Conservation (phyloP, 1,140 invertebrate genomes). For the Glossosoma conforme region DNA sequence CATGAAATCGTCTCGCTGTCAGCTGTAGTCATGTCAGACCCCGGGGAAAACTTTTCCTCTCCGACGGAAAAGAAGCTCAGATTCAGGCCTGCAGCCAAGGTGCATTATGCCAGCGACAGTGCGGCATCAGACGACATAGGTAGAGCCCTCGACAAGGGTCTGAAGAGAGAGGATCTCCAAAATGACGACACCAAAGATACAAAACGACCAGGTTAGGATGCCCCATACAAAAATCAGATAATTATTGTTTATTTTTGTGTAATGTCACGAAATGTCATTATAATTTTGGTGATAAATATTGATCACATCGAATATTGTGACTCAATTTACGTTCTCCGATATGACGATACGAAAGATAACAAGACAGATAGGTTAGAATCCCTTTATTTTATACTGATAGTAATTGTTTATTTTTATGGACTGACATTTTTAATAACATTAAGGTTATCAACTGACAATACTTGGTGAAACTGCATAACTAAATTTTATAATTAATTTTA, state of each 20-base stretch:
- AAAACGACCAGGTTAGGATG: conserved; percentile 39
- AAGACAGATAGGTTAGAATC: background rate
- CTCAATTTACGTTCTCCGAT: background rate
- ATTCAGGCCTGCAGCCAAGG: conserved; percentile 14
- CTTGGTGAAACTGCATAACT: no score
- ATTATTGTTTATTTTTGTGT: conserved; percentile 1
- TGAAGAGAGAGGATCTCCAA: conserved; percentile 8
- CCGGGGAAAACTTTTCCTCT: conserved; percentile 4
- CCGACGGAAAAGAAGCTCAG: conserved; percentile 21
- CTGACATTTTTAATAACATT: no score
- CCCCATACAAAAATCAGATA: background rate
- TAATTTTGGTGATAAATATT: background rate
- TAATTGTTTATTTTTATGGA: no score
- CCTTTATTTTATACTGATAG: background rate
- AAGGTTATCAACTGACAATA: no score
- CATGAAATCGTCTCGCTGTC: no score
- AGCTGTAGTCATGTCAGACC: conserved; percentile 16
- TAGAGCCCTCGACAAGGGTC: conserved; percentile 9
- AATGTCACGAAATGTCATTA: background rate
- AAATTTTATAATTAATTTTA: no score
- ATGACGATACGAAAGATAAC: background rate
- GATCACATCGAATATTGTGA: background rate
- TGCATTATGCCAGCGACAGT: conserved; percentile 19
- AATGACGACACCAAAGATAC: conserved; percentile 34
- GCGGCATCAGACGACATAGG: conserved; percentile 11